phyloP scores from a whole-genome alignment of 2,797 vertebrate genomes.

The Trachurus trachurus region DNA sequence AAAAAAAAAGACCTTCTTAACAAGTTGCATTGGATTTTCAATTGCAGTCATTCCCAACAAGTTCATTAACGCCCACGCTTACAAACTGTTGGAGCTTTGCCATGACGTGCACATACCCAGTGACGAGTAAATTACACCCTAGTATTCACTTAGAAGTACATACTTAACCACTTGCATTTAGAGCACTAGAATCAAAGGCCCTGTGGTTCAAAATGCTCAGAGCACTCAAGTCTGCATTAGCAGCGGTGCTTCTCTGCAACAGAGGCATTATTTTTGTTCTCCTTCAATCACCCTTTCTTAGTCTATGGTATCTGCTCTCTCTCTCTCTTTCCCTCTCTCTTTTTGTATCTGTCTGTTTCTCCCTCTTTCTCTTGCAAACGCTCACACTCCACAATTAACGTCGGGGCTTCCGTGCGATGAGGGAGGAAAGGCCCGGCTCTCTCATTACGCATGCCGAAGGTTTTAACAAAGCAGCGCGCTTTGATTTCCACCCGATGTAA shows the following conservation, averaged over 20 bases:
- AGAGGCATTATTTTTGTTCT: slow-evolving; percentile 63
- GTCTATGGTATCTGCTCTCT: slow-evolving; percentile 43
- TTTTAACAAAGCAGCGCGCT: slow-evolving; percentile 87
- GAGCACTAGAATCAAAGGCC: slow-evolving; percentile 77
- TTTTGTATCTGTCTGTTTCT: slow-evolving; percentile 20
- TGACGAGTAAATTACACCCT: slow-evolving; percentile 80
- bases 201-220: slow-evolving; percentile 56
- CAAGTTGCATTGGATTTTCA: slow-evolving; percentile 40
- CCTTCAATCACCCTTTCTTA: slow-evolving; percentile 47
- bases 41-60: slow-evolving; percentile 52
- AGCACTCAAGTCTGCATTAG: slow-evolving; percentile 52
- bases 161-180: slow-evolving; percentile 79
- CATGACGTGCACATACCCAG: slow-evolving; percentile 48
- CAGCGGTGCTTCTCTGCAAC: slow-evolving; percentile 35
- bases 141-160: slow-evolving; percentile 76
- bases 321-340: slow-evolving; percentile 2
- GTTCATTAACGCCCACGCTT: slow-evolving; percentile 70
- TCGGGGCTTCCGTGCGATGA: slow-evolving; percentile 69
- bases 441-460: slow-evolving; percentile 85
- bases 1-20: slow-evolving; percentile 19
- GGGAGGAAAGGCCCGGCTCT: slow-evolving; percentile 75
- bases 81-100: slow-evolving; percentile 65
- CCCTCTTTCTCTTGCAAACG: slow-evolving; percentile 32
- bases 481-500: slow-evolving; percentile 86
- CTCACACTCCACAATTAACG: slow-evolving; percentile 77